Percentiles rank a stretch among this genome's conserved stretches.
These are phyloP conservation scores for Seriola dumerili DNA, from an alignment of 2,113 vertebrate species.

Conservation along the genomic window DNA sequence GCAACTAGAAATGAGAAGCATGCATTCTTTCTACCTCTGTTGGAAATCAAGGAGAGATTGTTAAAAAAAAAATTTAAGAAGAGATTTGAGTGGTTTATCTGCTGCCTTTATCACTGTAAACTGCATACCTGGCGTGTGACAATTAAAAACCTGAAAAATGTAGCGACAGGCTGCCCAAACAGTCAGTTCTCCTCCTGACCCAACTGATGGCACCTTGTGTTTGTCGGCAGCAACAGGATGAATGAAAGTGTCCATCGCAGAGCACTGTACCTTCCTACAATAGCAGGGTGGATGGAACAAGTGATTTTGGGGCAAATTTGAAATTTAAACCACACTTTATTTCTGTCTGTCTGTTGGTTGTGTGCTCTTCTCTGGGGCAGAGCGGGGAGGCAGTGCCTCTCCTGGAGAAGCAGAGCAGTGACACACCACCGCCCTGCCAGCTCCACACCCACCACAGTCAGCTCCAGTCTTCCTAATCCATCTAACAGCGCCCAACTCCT, in stretches of 20 bases:
- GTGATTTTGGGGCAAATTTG: slow-evolving; percentile 18
- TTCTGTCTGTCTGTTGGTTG: slow-evolving; percentile 15
- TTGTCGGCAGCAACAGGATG: slow-evolving; percentile 16
- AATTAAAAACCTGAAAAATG: not conserved
- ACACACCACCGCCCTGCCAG: not conserved
- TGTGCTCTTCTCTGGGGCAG: not conserved
- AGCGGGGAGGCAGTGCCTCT: slow-evolving; percentile 17
- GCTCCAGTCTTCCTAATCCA: slow-evolving; percentile 46
- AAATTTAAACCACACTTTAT: slow-evolving; percentile 31
- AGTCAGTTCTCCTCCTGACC: slow-evolving; percentile 11
- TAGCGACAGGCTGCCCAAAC: not conserved
- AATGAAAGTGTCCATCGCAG: not conserved
- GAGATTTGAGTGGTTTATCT: not conserved
- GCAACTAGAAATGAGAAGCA: not conserved
- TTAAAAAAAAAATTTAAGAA: not conserved
- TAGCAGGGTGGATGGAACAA: not conserved
- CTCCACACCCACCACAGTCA: slow-evolving; percentile 22
- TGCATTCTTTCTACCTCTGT: not conserved
- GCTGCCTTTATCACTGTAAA: not conserved
- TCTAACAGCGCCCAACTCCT: slow-evolving; percentile 30
- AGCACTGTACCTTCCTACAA: slow-evolving; percentile 15
- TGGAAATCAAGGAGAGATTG: not conserved
- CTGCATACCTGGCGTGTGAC: not conserved
- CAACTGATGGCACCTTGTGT: not conserved
- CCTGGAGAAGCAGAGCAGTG: slow-evolving; percentile 19